These are phyloP conservation scores for Tetropium fuscum DNA, from an alignment of 2,888 invertebrate genomes.

Conservation along the genomic window DNA sequence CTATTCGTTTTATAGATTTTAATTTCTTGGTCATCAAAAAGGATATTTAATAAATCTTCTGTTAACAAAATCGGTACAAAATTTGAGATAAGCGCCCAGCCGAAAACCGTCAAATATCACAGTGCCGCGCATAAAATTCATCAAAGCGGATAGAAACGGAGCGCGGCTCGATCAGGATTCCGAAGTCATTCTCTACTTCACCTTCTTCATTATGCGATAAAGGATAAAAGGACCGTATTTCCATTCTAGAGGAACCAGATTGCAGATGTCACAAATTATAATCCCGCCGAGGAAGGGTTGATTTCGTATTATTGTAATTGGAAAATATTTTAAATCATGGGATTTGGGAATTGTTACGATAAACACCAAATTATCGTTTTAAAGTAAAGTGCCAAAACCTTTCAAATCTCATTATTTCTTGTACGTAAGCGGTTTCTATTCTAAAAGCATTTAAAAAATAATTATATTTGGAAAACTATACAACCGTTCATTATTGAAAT, in stretches of 20 bases:
- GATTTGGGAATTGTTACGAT: too few species aligned
- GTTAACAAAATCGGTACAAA: too few species aligned
- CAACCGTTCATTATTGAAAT: too few species aligned
- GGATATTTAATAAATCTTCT: too few species aligned
- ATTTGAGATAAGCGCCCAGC: conserved; percentile 25
- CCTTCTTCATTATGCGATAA: conserved; percentile 62
- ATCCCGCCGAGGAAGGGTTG: conserved; percentile 42
- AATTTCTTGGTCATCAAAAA: too few species aligned
- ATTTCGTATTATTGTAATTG: conserved; percentile 44
- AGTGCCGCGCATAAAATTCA: conserved; percentile 63
- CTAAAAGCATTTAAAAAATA: too few species aligned
- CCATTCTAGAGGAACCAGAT: conserved; percentile 57
- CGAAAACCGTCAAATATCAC: conserved; percentile 48
- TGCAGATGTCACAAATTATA: conserved; percentile 62
- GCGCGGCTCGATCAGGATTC: conserved; percentile 50
- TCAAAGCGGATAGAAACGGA: conserved; percentile 58
- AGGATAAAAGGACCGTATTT: conserved; percentile 60
- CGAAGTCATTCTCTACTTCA: conserved; percentile 52
- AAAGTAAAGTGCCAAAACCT: too few species aligned
- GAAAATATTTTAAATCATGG: conserved; percentile 37
- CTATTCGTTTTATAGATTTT: too few species aligned
- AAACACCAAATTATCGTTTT: too few species aligned
- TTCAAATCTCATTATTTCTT: too few species aligned
- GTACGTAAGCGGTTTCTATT: too few species aligned
- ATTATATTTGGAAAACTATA: too few species aligned